These are phyloP conservation scores for Clavelina lepadiformis DNA, from an alignment of 23 tunicate genomes.

Conservation along the genomic window DNA sequence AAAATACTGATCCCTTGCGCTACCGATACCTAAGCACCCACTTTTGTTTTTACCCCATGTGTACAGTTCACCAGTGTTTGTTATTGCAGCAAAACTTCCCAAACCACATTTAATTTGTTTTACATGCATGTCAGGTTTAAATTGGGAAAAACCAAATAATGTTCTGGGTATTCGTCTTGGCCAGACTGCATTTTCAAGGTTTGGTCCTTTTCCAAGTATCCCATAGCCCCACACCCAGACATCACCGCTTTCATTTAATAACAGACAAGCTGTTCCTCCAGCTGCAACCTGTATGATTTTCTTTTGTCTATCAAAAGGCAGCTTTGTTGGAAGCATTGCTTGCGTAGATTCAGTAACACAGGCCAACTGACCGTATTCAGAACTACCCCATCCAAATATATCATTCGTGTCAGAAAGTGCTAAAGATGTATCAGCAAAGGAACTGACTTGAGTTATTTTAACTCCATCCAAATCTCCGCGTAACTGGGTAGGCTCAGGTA, in stretches of 20 bases:
- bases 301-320: constrained; percentile 42
- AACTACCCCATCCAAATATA: constrained; percentile 93
- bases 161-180: constrained; percentile 65
- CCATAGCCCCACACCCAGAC: constrained; percentile 97
- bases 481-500: constrained; percentile 31
- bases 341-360: constrained; percentile 72
- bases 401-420: constrained; percentile 61
- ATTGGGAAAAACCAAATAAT: constrained; percentile 55
- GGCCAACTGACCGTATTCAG: constrained; percentile 75
- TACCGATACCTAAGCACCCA: constrained; percentile 72
- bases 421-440: constrained; percentile 72
- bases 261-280: constrained; percentile 52
- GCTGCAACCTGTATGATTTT: constrained; percentile 54
- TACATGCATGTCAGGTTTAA: constrained; percentile 46
- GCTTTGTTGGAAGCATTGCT: constrained; percentile 27
- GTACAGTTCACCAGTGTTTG: constrained; percentile 64
- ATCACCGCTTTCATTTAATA: constrained; percentile 63
- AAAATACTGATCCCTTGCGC: constrained; percentile 54
- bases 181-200: constrained; percentile 19
- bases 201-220: constrained; percentile 86
- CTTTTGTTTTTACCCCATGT: constrained; percentile 79
- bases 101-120: constrained; percentile 49
- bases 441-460: constrained; percentile 24
- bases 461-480: constrained; percentile 73
- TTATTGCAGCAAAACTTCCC: constrained; percentile 66